These are phyloP conservation scores for Drosophila funebris DNA, from an alignment of 1,140 invertebrate species.

Conservation along the genomic window DNA sequence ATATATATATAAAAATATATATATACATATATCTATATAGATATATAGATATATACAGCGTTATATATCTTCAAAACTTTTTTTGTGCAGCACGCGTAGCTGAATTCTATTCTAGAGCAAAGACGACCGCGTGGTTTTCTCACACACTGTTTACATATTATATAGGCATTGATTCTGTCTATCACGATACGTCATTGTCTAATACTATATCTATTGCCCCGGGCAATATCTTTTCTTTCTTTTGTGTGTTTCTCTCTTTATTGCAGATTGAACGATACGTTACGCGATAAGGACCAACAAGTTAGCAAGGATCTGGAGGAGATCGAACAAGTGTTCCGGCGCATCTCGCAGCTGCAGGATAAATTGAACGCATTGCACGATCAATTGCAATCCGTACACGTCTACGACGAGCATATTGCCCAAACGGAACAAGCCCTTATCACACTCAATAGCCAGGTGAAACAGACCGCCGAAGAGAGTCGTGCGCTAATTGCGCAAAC, in stretches of 20 bases:
- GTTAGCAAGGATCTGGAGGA: constrained; percentile 86
- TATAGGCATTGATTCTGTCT: constrained; percentile 25
- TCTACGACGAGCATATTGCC: constrained; percentile 88
- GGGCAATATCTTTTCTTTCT: constrained; percentile 53
- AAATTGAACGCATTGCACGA: constrained; percentile 87
- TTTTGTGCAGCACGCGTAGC: constrained; percentile 43
- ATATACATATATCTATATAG: constrained; percentile 17
- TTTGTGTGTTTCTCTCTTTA: constrained; percentile 9
- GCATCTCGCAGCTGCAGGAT: constrained; percentile 87
- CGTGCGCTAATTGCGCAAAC: constrained; percentile 87
- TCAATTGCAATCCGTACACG: constrained; percentile 88
- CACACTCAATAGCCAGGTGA: constrained; percentile 84
- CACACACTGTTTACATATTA: constrained; percentile 46
- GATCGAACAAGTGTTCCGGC: constrained; percentile 86
- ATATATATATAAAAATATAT: constrained; percentile 21
- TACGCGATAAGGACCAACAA: constrained; percentile 86
- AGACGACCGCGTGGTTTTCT: constrained; percentile 71
- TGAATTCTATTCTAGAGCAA: constrained; percentile 54
- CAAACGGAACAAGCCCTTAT: constrained; percentile 85
- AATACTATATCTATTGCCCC: constrained; percentile 77
- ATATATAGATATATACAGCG: constrained; percentile 11
- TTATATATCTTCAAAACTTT: constrained; percentile 27
- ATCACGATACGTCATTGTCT: constrained; percentile 69
- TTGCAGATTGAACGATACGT: constrained; percentile 84
- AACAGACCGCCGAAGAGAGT: constrained; percentile 85